Evolutionary conservation across 2,113 vertebrate genomes (phyloP).

Genomic region (Prunella fulvescens): DNA sequence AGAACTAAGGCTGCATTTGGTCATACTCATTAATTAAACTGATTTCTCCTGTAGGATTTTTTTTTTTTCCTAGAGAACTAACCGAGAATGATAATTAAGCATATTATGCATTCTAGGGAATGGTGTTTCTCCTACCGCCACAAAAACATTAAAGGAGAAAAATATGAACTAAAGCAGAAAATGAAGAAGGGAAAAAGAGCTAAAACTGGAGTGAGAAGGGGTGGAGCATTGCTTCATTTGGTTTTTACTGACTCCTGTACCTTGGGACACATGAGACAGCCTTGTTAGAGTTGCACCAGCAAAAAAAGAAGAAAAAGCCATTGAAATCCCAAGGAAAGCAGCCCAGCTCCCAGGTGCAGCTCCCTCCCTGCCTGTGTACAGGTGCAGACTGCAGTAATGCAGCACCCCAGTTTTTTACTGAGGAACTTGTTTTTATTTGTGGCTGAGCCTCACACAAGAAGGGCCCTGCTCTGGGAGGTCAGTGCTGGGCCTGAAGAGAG

Average conservation of each 20-base stretch:
- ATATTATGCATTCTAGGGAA: conserved; percentile 57
- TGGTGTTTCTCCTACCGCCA: neutral
- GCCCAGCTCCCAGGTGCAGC: neutral
- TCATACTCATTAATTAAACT: conserved; percentile 61
- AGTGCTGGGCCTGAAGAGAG: fast-evolving
- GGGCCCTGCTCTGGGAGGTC: neutral
- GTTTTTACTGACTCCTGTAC: neutral
- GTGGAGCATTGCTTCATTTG: neutral
- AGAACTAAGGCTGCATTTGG: conserved; percentile 44
- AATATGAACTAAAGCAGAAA: conserved; percentile 17
- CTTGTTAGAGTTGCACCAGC: neutral
- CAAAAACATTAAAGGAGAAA: conserved; percentile 34
- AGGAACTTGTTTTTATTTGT: neutral
- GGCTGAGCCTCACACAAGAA: neutral
- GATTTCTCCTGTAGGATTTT: conserved; percentile 35
- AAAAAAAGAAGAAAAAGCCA: neutral
- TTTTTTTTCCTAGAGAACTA: conserved; percentile 50
- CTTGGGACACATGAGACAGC: neutral
- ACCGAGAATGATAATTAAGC: conserved; percentile 49
- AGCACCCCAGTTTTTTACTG: neutral
- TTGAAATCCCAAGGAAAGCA: neutral
- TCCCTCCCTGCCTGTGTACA: neutral
- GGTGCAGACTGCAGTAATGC: neutral
- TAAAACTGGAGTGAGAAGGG: neutral
- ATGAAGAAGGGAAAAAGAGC: neutral